Percentiles rank a stretch among this genome's conserved stretches.
Evolutionary conservation across 2,888 invertebrate species (phyloP).

Genomic region (Malthinus flaveolus): DNA sequence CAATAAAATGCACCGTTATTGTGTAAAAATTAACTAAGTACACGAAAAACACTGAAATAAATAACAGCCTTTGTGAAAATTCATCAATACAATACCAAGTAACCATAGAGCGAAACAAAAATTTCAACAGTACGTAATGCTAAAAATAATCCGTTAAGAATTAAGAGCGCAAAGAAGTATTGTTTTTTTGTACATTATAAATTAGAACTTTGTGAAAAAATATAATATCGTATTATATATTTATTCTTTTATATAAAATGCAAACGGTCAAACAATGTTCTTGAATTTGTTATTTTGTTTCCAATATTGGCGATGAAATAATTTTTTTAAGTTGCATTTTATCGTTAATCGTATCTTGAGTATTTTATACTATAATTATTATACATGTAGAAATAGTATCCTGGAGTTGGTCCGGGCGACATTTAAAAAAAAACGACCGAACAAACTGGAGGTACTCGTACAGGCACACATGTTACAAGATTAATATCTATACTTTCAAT

Average conservation of each 20-base stretch:
- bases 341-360: background rate
- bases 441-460: slow-evolving; percentile 1
- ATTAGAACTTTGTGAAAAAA: slow-evolving; percentile 22
- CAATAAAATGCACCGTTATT: slow-evolving; percentile 18
- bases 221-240: slow-evolving; percentile 21
- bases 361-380: slow-evolving; percentile 1
- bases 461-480: slow-evolving; percentile 3
- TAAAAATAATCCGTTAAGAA: slow-evolving; percentile 32
- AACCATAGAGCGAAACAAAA: background rate
- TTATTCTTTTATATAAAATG: slow-evolving; percentile 23
- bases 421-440: background rate
- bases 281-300: slow-evolving; percentile 11
- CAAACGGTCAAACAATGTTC: slow-evolving; percentile 24
- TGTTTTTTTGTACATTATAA: slow-evolving; percentile 1
- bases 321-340: no score
- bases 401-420: background rate
- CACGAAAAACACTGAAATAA: slow-evolving; percentile 29
- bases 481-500: background rate
- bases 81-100: background rate
- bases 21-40: slow-evolving; percentile 13
- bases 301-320: background rate
- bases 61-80: slow-evolving; percentile 30
- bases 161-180: slow-evolving; percentile 23
- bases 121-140: slow-evolving; percentile 3
- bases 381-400: slow-evolving; percentile 1